Evolutionary conservation across 92 coral and sea anemone species (phyloP).

Genomic region (Phymanthus crucifer): DNA sequence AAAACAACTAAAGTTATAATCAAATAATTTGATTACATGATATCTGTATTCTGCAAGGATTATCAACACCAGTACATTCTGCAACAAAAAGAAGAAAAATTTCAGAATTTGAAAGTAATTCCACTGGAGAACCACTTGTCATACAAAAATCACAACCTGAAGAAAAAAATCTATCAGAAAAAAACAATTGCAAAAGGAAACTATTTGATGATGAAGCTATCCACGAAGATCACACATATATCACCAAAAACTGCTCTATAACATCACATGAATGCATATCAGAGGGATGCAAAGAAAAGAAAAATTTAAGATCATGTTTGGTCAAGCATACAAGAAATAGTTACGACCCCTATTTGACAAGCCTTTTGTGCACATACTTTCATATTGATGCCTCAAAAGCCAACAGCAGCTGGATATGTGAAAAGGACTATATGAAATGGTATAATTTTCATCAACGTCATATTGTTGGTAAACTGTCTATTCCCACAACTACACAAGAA

Average conservation of each 20-base stretch:
- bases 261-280: background rate
- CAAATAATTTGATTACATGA: no score
- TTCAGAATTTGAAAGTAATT: no score
- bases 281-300: background rate
- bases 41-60: no score
- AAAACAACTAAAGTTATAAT: no score
- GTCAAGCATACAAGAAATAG: background rate
- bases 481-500: background rate
- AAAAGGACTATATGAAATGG: conserved; percentile 21
- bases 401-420: background rate
- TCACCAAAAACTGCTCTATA: background rate
- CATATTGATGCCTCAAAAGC: conserved; percentile 3
- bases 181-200: no score
- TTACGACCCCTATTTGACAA: conserved; percentile 5
- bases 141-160: no score
- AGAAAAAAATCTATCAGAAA: no score
- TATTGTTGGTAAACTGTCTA: background rate
- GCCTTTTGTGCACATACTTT: conserved; percentile 15
- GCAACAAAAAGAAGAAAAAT: no score
- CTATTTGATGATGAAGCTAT: no score
- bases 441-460: background rate
- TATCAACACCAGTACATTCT: no score
- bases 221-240: background rate
- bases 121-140: no score
- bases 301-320: conserved; percentile 1